Evolutionary conservation across 2,797 vertebrate species (phyloP), one percentile per base, ranked within the genome.

Genomic region (Tolypeutes matacus): DNA sequence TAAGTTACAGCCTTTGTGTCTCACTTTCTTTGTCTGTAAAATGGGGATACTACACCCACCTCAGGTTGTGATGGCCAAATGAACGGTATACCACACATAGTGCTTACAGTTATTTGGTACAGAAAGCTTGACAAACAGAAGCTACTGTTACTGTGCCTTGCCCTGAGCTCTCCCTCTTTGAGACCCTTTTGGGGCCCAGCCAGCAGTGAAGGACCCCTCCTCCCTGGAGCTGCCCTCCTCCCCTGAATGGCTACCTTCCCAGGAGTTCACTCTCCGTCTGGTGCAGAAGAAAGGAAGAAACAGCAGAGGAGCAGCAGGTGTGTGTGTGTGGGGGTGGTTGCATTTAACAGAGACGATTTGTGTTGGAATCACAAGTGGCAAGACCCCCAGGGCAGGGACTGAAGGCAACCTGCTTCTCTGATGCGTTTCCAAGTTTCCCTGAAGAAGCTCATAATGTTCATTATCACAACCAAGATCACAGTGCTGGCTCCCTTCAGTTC

Each of bases 101-200:
- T 2, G 36, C 42, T 58, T 34, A 20, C 25, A 4, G 1, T 60
- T 51, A 3, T 42, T 36, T 17, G 31, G 18, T 34, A 12, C 7
- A 3, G 0, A 12, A 64, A 87, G 11, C 11, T 56, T 23, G 49
- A 53, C 36, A 18, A 27, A 34, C 31, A 39, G 69, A 92, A 46
- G 34, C 56, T 14, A 29, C 4, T 6, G 14, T 7, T 7, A 1
- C 6, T 4, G 20, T 36, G 18, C 60, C 0, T 0, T 9, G 14
- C 27, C n/a, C 69, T 62, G 20, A 29, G 12, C 36, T n/a, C 58
- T 64, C n/a, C 25, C 5, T 39, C 53, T n/a, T 18, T 23, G 27
- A 39, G 3, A 18, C 49, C 13, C 29, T 34, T 46, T 34, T 18
- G 23, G 46, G 23, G 25, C 18, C 29, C 53, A 73, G 34, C 56